These are phyloP conservation scores for Tragelaphus scriptus DNA, from an alignment of 2,113 vertebrate species.

Conservation along the genomic window DNA sequence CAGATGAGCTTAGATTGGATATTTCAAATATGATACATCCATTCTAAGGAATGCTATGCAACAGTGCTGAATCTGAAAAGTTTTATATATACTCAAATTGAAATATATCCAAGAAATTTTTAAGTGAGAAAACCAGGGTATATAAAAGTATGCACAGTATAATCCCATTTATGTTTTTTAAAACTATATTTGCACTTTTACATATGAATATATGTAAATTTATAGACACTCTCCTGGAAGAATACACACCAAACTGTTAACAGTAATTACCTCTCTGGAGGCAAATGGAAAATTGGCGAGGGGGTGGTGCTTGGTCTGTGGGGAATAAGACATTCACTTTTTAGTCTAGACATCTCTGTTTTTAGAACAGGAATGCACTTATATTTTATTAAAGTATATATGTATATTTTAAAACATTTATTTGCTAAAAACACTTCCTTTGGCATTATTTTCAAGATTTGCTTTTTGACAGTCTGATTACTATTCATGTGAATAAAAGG, in stretches of 20 bases:
- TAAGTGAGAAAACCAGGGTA: slow-evolving; percentile 20
- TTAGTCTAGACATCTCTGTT: slow-evolving; percentile 41
- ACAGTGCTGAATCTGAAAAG: slow-evolving; percentile 19
- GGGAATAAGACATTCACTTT: slow-evolving; percentile 38
- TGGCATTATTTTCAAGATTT: slow-evolving; percentile 33
- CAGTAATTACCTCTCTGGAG: slow-evolving; percentile 38
- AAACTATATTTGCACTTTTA: slow-evolving; percentile 53
- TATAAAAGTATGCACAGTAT: slow-evolving; percentile 29
- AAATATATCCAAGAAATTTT: slow-evolving; percentile 42
- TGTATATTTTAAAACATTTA: background rate
- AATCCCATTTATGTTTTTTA: slow-evolving; percentile 43
- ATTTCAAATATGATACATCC: slow-evolving; percentile 4
- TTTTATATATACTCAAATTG: slow-evolving; percentile 30
- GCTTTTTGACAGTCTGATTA: slow-evolving; percentile 22
- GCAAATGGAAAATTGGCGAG: slow-evolving; percentile 41
- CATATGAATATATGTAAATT: slow-evolving; percentile 61
- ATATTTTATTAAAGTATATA: slow-evolving; percentile 45
- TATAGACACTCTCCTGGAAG: slow-evolving; percentile 30
- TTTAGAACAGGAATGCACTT: slow-evolving; percentile 39
- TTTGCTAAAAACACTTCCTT: slow-evolving; percentile 34
- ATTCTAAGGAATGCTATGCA: slow-evolving; percentile 6
- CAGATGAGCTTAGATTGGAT: slow-evolving; percentile 4
- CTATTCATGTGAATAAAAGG: slow-evolving; percentile 13
- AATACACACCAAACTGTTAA: slow-evolving; percentile 49
- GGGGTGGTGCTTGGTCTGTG: background rate